Conservation (phyloP, 2,113 vertebrate genomes). For the Cervus canadensis region DNA sequence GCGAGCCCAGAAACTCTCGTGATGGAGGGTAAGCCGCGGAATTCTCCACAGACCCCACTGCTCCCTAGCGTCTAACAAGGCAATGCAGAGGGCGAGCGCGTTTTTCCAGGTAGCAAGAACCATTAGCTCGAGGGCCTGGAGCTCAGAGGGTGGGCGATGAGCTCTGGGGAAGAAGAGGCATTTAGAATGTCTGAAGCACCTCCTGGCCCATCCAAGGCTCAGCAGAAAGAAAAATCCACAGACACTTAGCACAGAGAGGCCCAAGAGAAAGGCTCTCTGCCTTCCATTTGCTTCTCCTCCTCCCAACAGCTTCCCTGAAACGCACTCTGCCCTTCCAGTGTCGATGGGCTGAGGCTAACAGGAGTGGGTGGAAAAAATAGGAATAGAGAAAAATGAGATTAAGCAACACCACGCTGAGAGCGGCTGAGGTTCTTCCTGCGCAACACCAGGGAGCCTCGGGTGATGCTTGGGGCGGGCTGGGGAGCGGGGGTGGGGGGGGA, state of each 20-base stretch:
- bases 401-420: not conserved
- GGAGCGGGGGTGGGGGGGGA: not conserved
- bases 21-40: not conserved
- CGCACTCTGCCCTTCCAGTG: not conserved
- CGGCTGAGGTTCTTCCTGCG: not conserved
- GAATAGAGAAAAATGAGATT: slow-evolving; percentile 59
- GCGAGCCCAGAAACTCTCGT: not conserved
- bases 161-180: not conserved
- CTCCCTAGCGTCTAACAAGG: not conserved
- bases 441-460: not conserved
- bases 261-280: not conserved
- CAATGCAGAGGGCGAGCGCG: not conserved
- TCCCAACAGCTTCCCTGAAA: not conserved
- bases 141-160: too few relatives aligned
- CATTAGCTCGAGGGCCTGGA: not conserved
- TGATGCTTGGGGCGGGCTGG: not conserved
- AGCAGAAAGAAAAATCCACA: not conserved
- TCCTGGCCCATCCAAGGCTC: not conserved
- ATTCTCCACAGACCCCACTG: not conserved
- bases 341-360: not conserved
- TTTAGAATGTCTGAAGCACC: not conserved
- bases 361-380: slow-evolving; percentile 49
- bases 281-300: not conserved
- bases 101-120: not conserved
- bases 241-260: not conserved